These are phyloP conservation scores for Calephelis nemesis DNA, from an alignment of 1,140 invertebrate genomes.

Conservation along the genomic window DNA sequence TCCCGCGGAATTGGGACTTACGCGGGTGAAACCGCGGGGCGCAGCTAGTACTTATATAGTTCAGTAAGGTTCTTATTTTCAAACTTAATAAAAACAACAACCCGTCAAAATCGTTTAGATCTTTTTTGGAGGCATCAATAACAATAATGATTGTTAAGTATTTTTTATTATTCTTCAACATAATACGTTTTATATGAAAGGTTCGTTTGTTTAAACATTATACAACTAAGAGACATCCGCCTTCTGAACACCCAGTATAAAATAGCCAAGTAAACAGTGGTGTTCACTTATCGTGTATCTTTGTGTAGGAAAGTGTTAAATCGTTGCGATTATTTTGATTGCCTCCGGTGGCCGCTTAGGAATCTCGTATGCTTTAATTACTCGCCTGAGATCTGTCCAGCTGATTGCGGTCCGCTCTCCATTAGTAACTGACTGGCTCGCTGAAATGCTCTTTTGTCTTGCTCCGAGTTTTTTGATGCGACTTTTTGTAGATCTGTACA, in stretches of 20 bases:
- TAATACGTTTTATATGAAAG: neutral
- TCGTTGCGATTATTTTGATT: conserved; percentile 28
- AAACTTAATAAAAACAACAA: too few relatives aligned
- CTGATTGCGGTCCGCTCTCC: conserved; percentile 26
- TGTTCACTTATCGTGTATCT: conserved; percentile 19
- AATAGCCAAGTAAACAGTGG: conserved; percentile 28
- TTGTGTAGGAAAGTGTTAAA: conserved; percentile 29
- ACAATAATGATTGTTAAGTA: too few relatives aligned
- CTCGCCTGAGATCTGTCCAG: conserved; percentile 28
- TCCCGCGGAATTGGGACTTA: too few relatives aligned
- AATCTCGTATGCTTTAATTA: conserved; percentile 29
- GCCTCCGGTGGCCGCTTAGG: conserved; percentile 23
- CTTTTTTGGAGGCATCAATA: too few relatives aligned
- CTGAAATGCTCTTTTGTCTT: conserved; percentile 32
- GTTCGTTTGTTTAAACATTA: neutral
- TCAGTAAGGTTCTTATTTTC: too few relatives aligned
- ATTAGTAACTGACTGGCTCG: conserved; percentile 29
- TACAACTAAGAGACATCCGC: neutral
- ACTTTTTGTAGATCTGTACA: conserved; percentile 5
- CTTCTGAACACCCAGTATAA: neutral
- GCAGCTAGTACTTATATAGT: too few relatives aligned
- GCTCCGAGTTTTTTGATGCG: conserved; percentile 10
- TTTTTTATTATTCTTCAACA: too few relatives aligned
- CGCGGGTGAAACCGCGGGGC: too few relatives aligned
- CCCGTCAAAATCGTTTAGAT: too few relatives aligned